Conservation (phyloP, 2,113 vertebrate species). For the Sakesphorus luctuosus region DNA sequence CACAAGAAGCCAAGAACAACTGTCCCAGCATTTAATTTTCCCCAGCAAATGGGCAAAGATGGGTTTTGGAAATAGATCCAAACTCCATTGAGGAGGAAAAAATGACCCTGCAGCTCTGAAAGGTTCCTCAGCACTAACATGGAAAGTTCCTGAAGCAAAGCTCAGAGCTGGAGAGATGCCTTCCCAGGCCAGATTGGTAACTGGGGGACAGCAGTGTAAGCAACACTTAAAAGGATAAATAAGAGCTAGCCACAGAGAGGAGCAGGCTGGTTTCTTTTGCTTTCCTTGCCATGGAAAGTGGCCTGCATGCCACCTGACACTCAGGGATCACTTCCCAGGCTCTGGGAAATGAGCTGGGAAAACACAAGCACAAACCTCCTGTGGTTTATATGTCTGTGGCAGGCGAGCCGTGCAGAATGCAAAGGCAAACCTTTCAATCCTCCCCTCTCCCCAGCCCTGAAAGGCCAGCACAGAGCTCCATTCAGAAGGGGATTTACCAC, state of each 20-base stretch:
- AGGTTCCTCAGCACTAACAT: neutral
- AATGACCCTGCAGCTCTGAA: neutral
- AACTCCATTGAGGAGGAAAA: neutral
- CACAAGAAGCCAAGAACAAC: neutral
- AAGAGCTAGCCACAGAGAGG: neutral
- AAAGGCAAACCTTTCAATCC: conserved; percentile 63
- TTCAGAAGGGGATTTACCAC: conserved; percentile 64
- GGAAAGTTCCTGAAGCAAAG: neutral
- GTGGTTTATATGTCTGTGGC: conserved; percentile 53
- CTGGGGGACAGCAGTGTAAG: neutral
- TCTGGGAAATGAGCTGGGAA: conserved; percentile 68
- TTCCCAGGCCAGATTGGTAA: neutral
- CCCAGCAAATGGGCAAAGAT: neutral
- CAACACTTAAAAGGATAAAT: conserved; percentile 27
- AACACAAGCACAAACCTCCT: conserved; percentile 63
- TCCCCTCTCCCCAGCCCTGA: conserved; percentile 41
- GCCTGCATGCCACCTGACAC: conserved; percentile 54
- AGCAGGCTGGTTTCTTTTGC: conserved; percentile 18
- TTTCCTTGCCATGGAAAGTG: conserved; percentile 6
- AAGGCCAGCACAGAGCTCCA: conserved; percentile 63
- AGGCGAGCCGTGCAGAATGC: conserved; percentile 55
- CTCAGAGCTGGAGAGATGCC: neutral
- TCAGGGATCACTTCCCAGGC: conserved; percentile 58
- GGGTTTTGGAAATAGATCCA: neutral
- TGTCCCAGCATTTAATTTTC: neutral